Evolutionary conservation across 2,797 vertebrate genomes (phyloP).

Genomic region (Saxicola maurus): DNA sequence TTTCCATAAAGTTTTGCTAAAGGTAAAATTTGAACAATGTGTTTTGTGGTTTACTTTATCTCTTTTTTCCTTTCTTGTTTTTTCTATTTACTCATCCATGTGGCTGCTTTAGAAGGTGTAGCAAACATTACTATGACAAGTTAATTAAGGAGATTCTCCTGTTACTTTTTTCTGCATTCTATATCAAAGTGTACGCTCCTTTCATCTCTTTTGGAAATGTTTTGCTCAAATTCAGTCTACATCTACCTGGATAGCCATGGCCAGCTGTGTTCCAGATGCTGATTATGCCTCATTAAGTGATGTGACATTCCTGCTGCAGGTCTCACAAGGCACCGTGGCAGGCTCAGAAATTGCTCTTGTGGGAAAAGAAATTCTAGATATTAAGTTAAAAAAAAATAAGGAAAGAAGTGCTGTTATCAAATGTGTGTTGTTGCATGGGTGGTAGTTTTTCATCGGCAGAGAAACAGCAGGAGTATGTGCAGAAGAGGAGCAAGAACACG

Average conservation of each 20-base stretch:
- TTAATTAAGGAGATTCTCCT: background rate
- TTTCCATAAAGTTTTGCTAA: background rate
- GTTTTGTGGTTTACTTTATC: background rate
- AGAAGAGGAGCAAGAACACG: rapidly evolving
- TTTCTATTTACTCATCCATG: background rate
- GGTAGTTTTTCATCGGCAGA: rapidly evolving
- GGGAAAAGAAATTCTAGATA: background rate
- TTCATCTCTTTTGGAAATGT: background rate
- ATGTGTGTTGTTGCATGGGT: background rate
- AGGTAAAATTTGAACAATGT: background rate
- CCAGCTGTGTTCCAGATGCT: background rate
- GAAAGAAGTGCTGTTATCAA: background rate
- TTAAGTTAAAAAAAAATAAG: background rate
- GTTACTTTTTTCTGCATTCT: background rate
- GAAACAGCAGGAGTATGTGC: background rate
- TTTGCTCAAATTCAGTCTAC: background rate
- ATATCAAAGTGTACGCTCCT: background rate
- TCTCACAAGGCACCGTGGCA: rapidly evolving
- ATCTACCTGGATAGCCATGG: background rate
- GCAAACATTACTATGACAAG: background rate
- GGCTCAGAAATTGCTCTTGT: background rate
- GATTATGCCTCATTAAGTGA: rapidly evolving
- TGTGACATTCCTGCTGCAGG: rapidly evolving
- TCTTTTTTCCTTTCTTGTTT: background rate
- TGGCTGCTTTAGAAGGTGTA: background rate